Evolutionary conservation across 2,113 vertebrate species (phyloP).

Genomic region (Barnardius zonarius): DNA sequence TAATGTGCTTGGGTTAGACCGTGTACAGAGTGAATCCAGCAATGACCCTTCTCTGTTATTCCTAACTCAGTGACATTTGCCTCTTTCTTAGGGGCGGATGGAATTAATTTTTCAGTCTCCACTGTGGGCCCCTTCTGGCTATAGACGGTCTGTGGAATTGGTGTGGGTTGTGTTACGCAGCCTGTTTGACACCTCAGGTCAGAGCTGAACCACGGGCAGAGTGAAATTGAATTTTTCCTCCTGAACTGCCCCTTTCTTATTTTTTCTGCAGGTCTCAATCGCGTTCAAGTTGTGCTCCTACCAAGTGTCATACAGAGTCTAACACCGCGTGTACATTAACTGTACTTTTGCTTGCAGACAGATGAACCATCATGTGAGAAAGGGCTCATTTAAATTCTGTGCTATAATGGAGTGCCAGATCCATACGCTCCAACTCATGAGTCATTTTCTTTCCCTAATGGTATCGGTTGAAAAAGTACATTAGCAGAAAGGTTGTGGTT

Average conservation of each 20-base stretch:
- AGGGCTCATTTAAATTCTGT: background rate
- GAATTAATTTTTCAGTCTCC: conserved; percentile 42
- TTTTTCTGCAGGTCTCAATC: background rate
- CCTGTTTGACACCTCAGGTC: conserved; percentile 12
- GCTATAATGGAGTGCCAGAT: background rate
- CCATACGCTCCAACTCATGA: background rate
- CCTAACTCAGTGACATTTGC: background rate
- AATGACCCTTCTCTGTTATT: background rate
- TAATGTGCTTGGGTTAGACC: background rate
- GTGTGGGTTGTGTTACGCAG: background rate
- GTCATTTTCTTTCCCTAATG: background rate
- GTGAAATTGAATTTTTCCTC: conserved; percentile 30
- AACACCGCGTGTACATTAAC: background rate
- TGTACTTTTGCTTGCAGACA: background rate
- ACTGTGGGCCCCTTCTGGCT: background rate
- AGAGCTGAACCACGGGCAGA: background rate
- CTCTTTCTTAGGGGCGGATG: background rate
- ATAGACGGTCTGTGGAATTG: background rate
- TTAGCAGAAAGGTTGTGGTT: background rate
- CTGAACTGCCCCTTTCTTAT: background rate
- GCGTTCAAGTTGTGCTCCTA: background rate
- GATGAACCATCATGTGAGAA: background rate
- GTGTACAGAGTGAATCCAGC: background rate
- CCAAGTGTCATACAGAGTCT: background rate
- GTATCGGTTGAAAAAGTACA: background rate